Evolutionary conservation across 2,888 invertebrate genomes (phyloP).

Genomic region (Chouioia cunea): DNA sequence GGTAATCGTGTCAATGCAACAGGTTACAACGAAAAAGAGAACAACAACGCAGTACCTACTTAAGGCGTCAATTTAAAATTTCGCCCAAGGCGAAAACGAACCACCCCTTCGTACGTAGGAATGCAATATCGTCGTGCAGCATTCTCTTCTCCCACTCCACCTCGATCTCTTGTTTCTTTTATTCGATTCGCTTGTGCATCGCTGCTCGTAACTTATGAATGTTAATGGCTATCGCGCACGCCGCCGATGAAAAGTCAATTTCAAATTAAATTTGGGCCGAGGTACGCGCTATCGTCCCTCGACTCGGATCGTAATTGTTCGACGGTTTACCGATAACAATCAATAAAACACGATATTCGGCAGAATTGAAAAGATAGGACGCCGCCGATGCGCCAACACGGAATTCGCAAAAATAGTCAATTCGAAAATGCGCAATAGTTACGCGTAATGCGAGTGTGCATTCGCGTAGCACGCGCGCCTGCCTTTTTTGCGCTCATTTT

Average conservation of each 20-base stretch:
- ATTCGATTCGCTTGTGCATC: slow-evolving; percentile 38
- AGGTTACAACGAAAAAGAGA: neutral
- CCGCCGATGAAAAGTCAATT: slow-evolving; percentile 45
- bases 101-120: slow-evolving; percentile 18
- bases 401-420: no score
- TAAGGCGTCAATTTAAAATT: slow-evolving; percentile 35
- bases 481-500: slow-evolving; percentile 27
- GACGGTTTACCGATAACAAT: no score
- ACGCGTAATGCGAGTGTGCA: no score
- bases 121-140: slow-evolving; percentile 9
- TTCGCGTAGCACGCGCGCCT: no score
- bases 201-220: slow-evolving; percentile 44
- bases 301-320: no score
- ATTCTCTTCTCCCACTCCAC: slow-evolving; percentile 4
- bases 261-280: slow-evolving; percentile 47
- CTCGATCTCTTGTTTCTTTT: slow-evolving; percentile 2
- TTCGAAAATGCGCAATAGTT: no score
- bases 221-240: slow-evolving; percentile 41
- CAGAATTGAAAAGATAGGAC: no score
- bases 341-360: no score
- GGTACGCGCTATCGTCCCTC: slow-evolving; percentile 22
- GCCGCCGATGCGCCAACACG: no score
- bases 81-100: slow-evolving; percentile 31
- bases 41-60: slow-evolving; percentile 11
- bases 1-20: no score